Evolutionary conservation across 35 echinoderm and acorn worm species (phyloP), one percentile per base, ranked within the genome.

Genomic region (Apostichopus japonicus): DNA sequence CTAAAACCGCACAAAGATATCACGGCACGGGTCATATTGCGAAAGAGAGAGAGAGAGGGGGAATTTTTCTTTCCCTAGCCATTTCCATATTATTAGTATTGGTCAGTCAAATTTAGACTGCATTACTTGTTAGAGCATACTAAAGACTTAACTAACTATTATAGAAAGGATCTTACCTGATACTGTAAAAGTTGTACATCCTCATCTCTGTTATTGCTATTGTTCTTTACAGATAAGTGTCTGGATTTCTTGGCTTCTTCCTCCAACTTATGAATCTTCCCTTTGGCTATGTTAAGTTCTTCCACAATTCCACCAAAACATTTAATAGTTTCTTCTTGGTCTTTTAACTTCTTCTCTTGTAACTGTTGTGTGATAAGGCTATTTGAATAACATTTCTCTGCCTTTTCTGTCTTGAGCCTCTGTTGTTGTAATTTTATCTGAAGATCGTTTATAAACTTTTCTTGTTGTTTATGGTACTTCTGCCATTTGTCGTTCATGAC

Each of bases 401-500:
- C 86, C 13, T 89, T 63, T 73, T 51, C 27, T 4, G 61, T 73
- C 86, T 11, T 33, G 56, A 73, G n/a, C 67, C 24, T 67, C 61
- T 89, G 61, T 73, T 89, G 61, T 19, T 89, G 21, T 19, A 89
- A 25, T 51, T 27, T 72, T 53, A n/a, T 22, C 7, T 89, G 16
- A 6, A 89, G 63, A 8, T 89, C 63, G 5, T 51, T 51, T 17
- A 67, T 24, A 15, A 8, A 72, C 51, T 89, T 73, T 16, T 72
- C 67, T 63, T 89, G 86, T 17, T 89, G 86, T 52, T 73, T 33
- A 23, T 89, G 10, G 63, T 65, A 89, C 86, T 72, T 89, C 51
- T 89, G 86, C 86, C 86, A 89, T 55, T 89, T 89, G 25, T 87
- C 86, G 86, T 87, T 87, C 86, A 87, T 87, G 56, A 87, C 44